These are phyloP conservation scores for Dipodomys ordii DNA, from an alignment of 2,113 vertebrate species.

Conservation along the genomic window DNA sequence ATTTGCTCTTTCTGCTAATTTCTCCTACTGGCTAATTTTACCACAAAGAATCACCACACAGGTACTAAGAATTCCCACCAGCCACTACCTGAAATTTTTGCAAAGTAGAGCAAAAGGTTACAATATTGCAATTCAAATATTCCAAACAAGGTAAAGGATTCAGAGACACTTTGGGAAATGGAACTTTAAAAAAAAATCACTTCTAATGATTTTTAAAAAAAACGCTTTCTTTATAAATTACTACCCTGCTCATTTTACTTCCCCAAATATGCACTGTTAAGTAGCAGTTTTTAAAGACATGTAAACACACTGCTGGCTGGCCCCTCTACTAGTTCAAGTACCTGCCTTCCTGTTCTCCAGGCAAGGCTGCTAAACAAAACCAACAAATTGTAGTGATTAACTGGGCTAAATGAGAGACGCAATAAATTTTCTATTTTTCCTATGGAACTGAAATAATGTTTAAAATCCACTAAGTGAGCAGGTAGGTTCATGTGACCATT, in stretches of 20 bases:
- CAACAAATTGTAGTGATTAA: slow-evolving; percentile 85
- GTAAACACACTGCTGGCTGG: slow-evolving; percentile 71
- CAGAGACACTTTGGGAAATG: slow-evolving; percentile 61
- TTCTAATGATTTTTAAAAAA: slow-evolving; percentile 67
- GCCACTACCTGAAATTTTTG: slow-evolving; percentile 80
- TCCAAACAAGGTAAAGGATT: slow-evolving; percentile 54
- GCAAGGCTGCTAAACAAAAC: slow-evolving; percentile 81
- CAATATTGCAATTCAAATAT: slow-evolving; percentile 60
- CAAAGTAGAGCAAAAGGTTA: slow-evolving; percentile 72
- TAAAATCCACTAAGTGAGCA: slow-evolving; percentile 84
- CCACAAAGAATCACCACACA: slow-evolving; percentile 58
- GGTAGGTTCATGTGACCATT: slow-evolving; percentile 86
- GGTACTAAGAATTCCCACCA: slow-evolving; percentile 82
- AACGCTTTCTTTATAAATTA: slow-evolving; percentile 55
- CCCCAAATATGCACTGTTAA: slow-evolving; percentile 43
- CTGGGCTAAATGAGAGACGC: slow-evolving; percentile 80
- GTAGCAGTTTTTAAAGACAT: slow-evolving; percentile 60
- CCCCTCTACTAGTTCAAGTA: slow-evolving; percentile 61
- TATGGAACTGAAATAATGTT: slow-evolving; percentile 82
- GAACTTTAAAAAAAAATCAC: slow-evolving; percentile 59
- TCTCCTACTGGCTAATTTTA: slow-evolving; percentile 76
- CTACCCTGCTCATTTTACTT: slow-evolving; percentile 70
- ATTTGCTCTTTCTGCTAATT: slow-evolving; percentile 64
- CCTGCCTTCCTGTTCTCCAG: slow-evolving; percentile 75
- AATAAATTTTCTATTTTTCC: slow-evolving; percentile 85